These are phyloP conservation scores for Blastobasis lacticolella DNA, from an alignment of 2,888 invertebrate species.

Conservation along the genomic window DNA sequence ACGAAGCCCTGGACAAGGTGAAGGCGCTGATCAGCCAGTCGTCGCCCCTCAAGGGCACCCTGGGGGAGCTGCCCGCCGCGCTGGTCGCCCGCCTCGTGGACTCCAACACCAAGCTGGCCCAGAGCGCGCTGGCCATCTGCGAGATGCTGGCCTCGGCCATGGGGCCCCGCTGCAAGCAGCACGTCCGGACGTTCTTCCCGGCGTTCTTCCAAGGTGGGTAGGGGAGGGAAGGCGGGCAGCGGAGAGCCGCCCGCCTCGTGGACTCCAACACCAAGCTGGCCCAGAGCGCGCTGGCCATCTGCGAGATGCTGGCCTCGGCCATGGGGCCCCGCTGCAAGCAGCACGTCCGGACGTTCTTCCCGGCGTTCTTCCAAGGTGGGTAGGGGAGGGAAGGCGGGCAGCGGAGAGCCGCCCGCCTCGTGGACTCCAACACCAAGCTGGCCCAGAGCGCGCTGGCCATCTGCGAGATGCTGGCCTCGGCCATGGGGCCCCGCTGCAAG, in stretches of 20 bases:
- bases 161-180: slow-evolving; percentile 86
- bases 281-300: slow-evolving; percentile 86
- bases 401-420: slow-evolving; percentile 83
- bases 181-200: slow-evolving; percentile 88
- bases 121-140: slow-evolving; percentile 87
- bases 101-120: slow-evolving; percentile 94
- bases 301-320: slow-evolving; percentile 85
- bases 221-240: slow-evolving; percentile 92
- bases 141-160: slow-evolving; percentile 87
- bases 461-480: slow-evolving; percentile 85
- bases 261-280: slow-evolving; percentile 96
- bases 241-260: slow-evolving; percentile 83
- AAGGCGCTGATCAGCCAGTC: slow-evolving; percentile 81
- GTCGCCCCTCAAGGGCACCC: slow-evolving; percentile 85
- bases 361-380: slow-evolving; percentile 88
- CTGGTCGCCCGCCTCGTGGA: slow-evolving; percentile 86
- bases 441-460: slow-evolving; percentile 88
- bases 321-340: slow-evolving; percentile 88
- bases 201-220: slow-evolving; percentile 88
- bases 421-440: slow-evolving; percentile 94
- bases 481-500: slow-evolving; percentile 88
- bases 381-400: no score
- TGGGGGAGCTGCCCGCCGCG: slow-evolving; percentile 89
- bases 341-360: slow-evolving; percentile 87
- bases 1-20: slow-evolving; percentile 83